Percentiles rank a stretch among this genome's conserved stretches.
Conservation (phyloP, 2,797 vertebrate species). For the Cirrhinus molitorella region DNA sequence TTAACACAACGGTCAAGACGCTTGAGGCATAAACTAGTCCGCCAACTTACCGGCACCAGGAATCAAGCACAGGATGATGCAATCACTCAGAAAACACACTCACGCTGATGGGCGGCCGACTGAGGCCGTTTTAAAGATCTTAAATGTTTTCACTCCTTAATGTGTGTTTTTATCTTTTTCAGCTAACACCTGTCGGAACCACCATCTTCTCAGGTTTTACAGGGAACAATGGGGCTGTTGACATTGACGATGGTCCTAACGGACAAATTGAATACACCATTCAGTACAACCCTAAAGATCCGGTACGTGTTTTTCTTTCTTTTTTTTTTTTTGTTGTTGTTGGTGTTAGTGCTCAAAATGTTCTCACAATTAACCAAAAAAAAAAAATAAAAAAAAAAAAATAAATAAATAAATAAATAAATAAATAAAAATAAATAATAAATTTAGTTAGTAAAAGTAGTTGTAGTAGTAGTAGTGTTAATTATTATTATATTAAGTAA, state of each 20-base stretch:
- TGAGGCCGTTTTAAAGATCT: neutral
- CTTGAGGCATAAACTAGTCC: constrained; percentile 22
- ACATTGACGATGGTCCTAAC: constrained; percentile 97
- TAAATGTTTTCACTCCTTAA: neutral
- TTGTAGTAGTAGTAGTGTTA: too few species aligned
- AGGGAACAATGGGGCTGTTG: constrained; percentile 91
- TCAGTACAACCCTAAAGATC: constrained; percentile 91
- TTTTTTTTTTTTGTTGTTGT: neutral
- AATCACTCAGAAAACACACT: constrained; percentile 23
- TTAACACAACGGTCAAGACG: constrained; percentile 26
- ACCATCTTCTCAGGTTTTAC: constrained; percentile 95
- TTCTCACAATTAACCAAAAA: neutral
- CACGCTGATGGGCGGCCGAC: neutral
- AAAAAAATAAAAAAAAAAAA: too few species aligned
- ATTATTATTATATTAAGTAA: too few species aligned
- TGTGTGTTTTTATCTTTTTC: constrained; percentile 54
- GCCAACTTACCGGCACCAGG: constrained; percentile 14
- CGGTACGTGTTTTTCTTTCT: constrained; percentile 74
- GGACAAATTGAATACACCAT: constrained; percentile 98
- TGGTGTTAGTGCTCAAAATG: neutral
- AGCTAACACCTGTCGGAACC: constrained; percentile 96
- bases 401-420: neutral
- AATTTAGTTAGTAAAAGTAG: too few species aligned
- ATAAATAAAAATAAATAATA: too few species aligned
- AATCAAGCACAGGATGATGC: constrained; percentile 39